Percentiles rank a stretch among this genome's conserved stretches.
phyloP scores from a whole-genome alignment of 2,113 vertebrate species.

The Dipodomys merriami region DNA sequence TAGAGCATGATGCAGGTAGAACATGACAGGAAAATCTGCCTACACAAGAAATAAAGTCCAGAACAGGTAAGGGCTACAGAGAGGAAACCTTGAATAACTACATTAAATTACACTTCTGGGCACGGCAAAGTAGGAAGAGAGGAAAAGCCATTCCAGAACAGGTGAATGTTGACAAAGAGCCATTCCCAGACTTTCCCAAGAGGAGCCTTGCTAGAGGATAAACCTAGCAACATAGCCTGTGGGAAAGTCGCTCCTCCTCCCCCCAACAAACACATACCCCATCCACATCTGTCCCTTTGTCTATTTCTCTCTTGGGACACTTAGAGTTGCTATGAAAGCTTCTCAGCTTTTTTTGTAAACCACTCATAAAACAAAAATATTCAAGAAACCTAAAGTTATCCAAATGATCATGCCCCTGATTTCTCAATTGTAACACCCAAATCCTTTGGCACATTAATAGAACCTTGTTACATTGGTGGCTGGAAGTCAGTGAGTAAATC shows the following conservation, averaged over 20 bases:
- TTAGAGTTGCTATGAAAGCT: background rate
- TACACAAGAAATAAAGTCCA: background rate
- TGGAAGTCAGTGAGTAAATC: slow-evolving; percentile 6
- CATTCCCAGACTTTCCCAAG: slow-evolving; percentile 8
- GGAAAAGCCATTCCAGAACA: background rate
- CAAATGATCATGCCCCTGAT: slow-evolving; percentile 45
- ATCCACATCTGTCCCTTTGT: background rate
- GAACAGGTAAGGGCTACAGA: background rate
- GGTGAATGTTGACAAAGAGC: slow-evolving; percentile 4
- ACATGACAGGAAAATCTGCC: background rate
- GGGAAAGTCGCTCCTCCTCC: background rate
- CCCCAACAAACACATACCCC: background rate
- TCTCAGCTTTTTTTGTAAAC: slow-evolving; percentile 12
- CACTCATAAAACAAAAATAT: slow-evolving; percentile 15
- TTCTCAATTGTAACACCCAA: slow-evolving; percentile 42
- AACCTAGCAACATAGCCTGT: slow-evolving; percentile 16
- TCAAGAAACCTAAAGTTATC: slow-evolving; percentile 24
- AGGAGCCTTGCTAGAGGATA: background rate
- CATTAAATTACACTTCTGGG: background rate
- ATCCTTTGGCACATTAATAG: background rate
- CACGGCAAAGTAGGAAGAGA: background rate
- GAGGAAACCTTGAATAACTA: background rate
- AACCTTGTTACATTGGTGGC: slow-evolving; percentile 36
- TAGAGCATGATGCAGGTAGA: background rate
- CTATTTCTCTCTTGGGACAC: background rate